A percentile compares a stretch with the other conserved stretches of the same genome.
Evolutionary conservation across 2,113 vertebrate species (phyloP).

Genomic region (Serilophus lunatus): DNA sequence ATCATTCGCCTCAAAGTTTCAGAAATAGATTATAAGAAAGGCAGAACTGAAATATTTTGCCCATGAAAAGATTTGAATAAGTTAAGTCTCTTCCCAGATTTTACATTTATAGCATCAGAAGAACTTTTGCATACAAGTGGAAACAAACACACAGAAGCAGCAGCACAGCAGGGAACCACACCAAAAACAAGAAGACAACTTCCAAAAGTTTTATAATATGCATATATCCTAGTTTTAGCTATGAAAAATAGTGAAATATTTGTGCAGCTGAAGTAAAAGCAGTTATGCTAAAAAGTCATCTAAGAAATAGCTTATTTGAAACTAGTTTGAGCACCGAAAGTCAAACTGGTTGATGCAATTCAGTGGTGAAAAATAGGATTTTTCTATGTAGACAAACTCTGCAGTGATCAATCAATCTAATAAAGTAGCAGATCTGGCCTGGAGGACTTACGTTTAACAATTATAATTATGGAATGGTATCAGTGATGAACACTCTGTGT

Average conservation of each 20-base stretch:
- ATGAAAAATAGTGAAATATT: background rate
- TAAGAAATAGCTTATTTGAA: background rate
- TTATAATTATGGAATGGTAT: slow-evolving; percentile 34
- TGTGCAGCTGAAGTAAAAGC: background rate
- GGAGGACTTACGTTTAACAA: slow-evolving; percentile 4
- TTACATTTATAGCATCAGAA: background rate
- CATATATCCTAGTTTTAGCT: background rate
- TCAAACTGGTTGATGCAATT: slow-evolving; percentile 1
- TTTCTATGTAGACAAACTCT: slow-evolving; percentile 2
- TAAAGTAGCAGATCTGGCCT: background rate
- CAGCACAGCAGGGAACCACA: background rate
- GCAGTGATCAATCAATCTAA: slow-evolving; percentile 1
- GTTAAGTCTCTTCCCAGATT: background rate
- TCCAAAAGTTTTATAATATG: background rate
- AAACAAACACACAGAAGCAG: background rate
- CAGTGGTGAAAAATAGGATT: background rate
- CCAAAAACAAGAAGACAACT: background rate
- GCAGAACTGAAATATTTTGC: background rate
- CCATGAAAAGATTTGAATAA: background rate
- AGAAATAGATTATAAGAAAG: background rate
- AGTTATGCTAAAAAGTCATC: background rate
- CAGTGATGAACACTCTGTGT: slow-evolving; percentile 22
- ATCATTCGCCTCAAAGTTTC: background rate
- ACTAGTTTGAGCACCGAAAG: background rate
- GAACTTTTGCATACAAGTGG: background rate